Base-by-base conservation (phyloP, 64 coral and sea anemone species). In the Platygyra sinensis region DNA sequence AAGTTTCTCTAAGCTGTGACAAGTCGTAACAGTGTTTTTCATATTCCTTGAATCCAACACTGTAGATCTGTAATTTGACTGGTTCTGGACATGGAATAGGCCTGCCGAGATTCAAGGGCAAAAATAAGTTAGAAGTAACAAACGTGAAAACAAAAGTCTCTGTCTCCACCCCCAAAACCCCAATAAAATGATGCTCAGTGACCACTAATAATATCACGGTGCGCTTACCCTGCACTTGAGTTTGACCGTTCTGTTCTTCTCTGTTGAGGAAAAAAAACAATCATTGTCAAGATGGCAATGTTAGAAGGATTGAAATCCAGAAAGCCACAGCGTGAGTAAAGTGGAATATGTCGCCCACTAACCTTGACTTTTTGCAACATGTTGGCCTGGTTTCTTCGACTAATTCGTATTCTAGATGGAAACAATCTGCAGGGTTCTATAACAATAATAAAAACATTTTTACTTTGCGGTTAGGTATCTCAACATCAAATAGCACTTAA, bases 361-460 rank as follows among this genome's bases (percentile, higher is more conserved):
- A 92, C 96, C 96, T 98, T 98, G 28, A 94, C 84, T 98, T 92
- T 98, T 86, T 98, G 85, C 63, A 98, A 25, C 96, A 94, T 98
- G 76, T 98, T 93, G 9, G 86, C 96, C 91, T 98, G 96, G 83
- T 98, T 98, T 94, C 93, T 91, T 78, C 92, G 88, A 72, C 89
- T 92, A 65, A 98, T 94, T 94, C 80, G 82, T 76, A 98, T 98
- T 86, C 49, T 62, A 22, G 93, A 94, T 10, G 96, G 93, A 19
- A 73, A 63, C 77, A 98, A 77, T 73, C 96, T 89, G 61, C 96
- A 98, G 60, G 96, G 96, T 76, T 98, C 96, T 98, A 64, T 24
- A 82, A 88, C 30, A 67, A 86, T 20, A 73, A 72, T 6, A 85
- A 87, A 38, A 72, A 39, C 2, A 60, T 4, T n/a, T n/a, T n/a